A percentile compares a stretch with the other conserved stretches of the same genome.
Evolutionary conservation across 2,113 vertebrate species (phyloP).

Genomic region (Serinus canaria): DNA sequence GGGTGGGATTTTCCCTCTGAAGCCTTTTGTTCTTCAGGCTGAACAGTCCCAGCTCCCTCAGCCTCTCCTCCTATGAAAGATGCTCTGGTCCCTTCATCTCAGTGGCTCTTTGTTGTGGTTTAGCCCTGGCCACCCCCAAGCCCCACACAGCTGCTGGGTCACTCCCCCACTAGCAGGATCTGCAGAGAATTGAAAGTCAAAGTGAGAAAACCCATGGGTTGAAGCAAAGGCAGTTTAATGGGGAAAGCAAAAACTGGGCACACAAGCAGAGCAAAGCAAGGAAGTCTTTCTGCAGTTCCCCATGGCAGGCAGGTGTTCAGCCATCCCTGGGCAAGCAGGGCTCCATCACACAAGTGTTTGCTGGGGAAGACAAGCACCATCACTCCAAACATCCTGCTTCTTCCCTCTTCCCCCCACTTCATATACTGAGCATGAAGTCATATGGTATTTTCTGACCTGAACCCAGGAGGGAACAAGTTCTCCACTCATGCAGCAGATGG

Average conservation of each 20-base stretch:
- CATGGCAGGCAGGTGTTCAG: not conserved
- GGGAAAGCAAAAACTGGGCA: not conserved
- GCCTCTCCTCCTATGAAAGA: not conserved
- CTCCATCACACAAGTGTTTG: not conserved
- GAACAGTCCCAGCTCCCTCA: not conserved
- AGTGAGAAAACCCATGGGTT: not conserved
- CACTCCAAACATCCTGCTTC: not conserved
- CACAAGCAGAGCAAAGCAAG: not conserved
- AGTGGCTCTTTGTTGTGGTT: not conserved
- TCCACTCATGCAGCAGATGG: not conserved
- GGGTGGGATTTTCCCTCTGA: not conserved
- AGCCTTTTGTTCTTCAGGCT: not conserved
- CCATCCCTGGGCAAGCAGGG: not conserved
- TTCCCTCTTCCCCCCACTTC: not conserved
- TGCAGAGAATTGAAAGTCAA: not conserved
- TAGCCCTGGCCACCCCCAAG: not conserved
- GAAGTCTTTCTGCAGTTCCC: not conserved
- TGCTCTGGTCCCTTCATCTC: not conserved
- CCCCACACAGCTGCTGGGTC: not conserved
- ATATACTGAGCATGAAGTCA: not conserved
- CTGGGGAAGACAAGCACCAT: not conserved
- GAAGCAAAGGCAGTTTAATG: not conserved
- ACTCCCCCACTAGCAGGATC: fast-evolving
- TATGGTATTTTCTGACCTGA: not conserved
- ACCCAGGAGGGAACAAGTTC: not conserved